These are phyloP conservation scores for Vandiemenella viatica DNA, from an alignment of 2,888 invertebrate genomes.

Conservation along the genomic window DNA sequence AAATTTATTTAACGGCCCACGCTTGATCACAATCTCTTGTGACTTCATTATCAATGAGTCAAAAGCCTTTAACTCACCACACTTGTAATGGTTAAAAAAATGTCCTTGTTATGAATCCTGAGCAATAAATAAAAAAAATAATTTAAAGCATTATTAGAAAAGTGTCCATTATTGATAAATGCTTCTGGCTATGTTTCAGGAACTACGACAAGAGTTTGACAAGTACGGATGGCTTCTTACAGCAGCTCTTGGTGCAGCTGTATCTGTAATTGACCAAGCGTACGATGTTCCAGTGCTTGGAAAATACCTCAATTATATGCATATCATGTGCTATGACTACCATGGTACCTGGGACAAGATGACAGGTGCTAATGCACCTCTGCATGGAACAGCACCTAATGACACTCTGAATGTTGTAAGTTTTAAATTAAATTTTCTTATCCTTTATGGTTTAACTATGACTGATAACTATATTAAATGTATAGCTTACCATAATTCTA, in stretches of 20 bases:
- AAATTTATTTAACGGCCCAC: too few species aligned
- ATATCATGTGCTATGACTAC: conserved; percentile 83
- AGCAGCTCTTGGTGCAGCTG: conserved; percentile 67
- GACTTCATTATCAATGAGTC: too few species aligned
- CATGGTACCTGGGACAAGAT: conserved; percentile 68
- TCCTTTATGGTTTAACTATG: too few species aligned
- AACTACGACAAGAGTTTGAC: conserved; percentile 54
- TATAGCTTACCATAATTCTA: too few species aligned
- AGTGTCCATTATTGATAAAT: too few species aligned
- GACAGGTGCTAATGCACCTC: conserved; percentile 65
- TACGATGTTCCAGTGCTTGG: conserved; percentile 57
- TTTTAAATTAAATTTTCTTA: conserved; percentile 11
- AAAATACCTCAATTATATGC: conserved; percentile 37
- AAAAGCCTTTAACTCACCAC: too few species aligned
- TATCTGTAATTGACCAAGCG: conserved; percentile 55
- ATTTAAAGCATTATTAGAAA: too few species aligned
- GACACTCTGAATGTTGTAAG: conserved; percentile 56
- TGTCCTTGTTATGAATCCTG: too few species aligned
- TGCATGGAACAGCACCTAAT: conserved; percentile 34
- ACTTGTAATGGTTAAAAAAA: too few species aligned
- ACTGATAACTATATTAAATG: too few species aligned
- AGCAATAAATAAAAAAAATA: too few species aligned
- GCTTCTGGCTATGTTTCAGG: conserved; percentile 38
- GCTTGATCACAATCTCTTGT: too few species aligned
- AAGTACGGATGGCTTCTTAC: conserved; percentile 54